Percentiles rank a stretch among this genome's conserved stretches.
Conservation (phyloP, 2,888 invertebrate genomes). For the Ichneumoninae sp. region DNA sequence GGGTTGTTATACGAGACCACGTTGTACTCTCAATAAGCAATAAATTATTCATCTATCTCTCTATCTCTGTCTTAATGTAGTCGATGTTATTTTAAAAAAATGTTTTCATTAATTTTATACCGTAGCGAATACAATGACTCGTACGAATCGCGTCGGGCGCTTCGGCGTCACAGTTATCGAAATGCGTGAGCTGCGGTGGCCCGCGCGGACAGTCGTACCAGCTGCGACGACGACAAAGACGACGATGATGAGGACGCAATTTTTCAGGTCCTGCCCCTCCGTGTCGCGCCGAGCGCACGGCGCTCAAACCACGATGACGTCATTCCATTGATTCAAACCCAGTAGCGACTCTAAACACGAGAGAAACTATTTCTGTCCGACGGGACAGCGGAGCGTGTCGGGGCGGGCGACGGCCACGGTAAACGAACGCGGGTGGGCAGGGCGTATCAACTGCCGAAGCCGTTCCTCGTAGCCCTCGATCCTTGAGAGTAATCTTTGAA, state of each 20-base stretch:
- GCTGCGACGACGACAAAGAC: slow-evolving; percentile 36
- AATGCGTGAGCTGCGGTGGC: neutral
- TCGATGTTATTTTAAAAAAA: neutral
- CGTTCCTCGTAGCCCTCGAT: neutral
- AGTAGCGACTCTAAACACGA: slow-evolving; percentile 48
- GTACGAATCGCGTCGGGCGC: neutral
- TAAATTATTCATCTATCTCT: neutral
- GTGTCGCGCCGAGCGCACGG: slow-evolving; percentile 38
- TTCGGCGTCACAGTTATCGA: neutral
- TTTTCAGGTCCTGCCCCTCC: slow-evolving; percentile 52
- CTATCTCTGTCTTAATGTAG: neutral
- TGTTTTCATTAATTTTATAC: neutral
- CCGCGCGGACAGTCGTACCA: slow-evolving; percentile 19
- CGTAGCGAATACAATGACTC: neutral
- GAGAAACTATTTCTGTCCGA: slow-evolving; percentile 64
- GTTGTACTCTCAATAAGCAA: too few relatives aligned
- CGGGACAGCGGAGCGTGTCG: slow-evolving; percentile 38
- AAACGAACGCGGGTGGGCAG: slow-evolving; percentile 24
- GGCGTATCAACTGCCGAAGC: neutral
- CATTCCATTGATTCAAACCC: slow-evolving; percentile 66
- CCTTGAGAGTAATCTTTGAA: neutral
- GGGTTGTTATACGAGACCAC: neutral
- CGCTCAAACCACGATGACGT: slow-evolving; percentile 58
- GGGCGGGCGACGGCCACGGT: slow-evolving; percentile 14
- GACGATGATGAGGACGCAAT: slow-evolving; percentile 45